Conservation (phyloP, 1,140 invertebrate species). For the Whitmania pigra region DNA sequence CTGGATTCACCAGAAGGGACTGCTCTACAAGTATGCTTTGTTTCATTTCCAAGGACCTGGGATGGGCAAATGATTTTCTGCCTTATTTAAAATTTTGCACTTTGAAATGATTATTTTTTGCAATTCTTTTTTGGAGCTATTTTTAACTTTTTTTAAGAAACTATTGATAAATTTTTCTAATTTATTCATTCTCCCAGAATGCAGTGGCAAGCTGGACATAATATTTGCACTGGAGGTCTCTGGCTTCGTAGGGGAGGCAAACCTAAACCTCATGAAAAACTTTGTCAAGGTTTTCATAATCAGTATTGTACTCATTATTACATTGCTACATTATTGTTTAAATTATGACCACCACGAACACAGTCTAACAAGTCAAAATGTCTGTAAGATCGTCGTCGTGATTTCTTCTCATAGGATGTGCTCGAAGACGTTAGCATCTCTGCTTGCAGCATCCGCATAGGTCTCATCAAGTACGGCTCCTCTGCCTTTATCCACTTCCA, state of each 20-base stretch:
- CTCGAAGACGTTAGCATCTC: constrained; percentile 7
- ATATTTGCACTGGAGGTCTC: constrained; percentile 19
- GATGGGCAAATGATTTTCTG: too few relatives aligned
- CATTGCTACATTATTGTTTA: too few relatives aligned
- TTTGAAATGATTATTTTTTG: too few relatives aligned
- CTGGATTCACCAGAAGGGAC: constrained; percentile 17
- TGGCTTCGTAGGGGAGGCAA: constrained; percentile 16
- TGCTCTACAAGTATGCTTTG: constrained; percentile 19
- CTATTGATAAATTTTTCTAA: too few relatives aligned
- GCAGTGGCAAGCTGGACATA: constrained; percentile 22
- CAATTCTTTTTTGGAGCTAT: too few relatives aligned
- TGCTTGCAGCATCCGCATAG: constrained; percentile 13
- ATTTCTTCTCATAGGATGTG: neutral
- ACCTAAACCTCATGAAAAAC: constrained; percentile 15
- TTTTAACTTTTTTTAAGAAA: too few relatives aligned
- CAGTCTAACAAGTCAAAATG: neutral
- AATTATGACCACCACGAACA: too few relatives aligned
- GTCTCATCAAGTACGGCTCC: constrained; percentile 22
- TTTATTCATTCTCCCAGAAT: constrained; percentile 26
- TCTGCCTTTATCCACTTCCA: constrained; percentile 22
- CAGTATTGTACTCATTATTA: too few relatives aligned
- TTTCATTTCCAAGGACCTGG: neutral
- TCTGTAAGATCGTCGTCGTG: neutral
- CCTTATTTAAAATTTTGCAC: too few relatives aligned
- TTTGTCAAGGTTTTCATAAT: constrained; percentile 13